Conservation (phyloP, 2,797 vertebrate genomes). For the Taenioides sp. region DNA sequence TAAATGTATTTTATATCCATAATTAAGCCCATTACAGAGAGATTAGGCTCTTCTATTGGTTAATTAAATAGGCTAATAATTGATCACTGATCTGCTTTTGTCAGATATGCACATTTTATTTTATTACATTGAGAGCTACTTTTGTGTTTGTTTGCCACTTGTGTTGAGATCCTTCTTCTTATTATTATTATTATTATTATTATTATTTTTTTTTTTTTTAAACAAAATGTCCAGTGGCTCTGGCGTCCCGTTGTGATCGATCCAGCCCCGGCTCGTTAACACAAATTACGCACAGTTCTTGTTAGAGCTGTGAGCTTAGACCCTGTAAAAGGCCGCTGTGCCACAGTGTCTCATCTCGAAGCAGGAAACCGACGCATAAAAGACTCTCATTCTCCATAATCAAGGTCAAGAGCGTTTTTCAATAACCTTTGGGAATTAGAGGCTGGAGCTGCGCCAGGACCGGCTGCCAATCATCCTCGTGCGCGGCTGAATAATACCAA, state of each 20-base stretch:
- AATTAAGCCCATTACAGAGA: too few relatives aligned
- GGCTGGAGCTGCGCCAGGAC: constrained; percentile 53
- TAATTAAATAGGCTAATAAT: too few relatives aligned
- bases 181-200: neutral
- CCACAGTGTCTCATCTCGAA: constrained; percentile 28
- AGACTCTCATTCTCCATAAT: constrained; percentile 65
- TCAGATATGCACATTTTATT: too few relatives aligned
- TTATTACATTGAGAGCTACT: too few relatives aligned
- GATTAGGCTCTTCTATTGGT: too few relatives aligned
- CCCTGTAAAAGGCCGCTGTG: constrained; percentile 12
- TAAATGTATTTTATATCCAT: neutral
- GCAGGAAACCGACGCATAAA: constrained; percentile 58
- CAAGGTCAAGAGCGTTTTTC: constrained; percentile 73
- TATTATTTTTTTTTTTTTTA: neutral
- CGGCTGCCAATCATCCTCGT: constrained; percentile 63
- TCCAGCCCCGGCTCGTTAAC: constrained; percentile 20
- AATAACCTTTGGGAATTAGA: constrained; percentile 69
- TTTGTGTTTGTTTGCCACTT: too few relatives aligned
- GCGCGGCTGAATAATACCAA: constrained; percentile 47
- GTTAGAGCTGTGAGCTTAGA: constrained; percentile 19
- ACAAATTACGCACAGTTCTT: constrained; percentile 12
- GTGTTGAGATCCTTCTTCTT: neutral
- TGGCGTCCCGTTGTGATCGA: constrained; percentile 26
- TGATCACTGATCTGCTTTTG: too few relatives aligned
- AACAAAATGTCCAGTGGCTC: neutral